Conservation (phyloP, 2,797 vertebrate species). For the Glyptemys insculpta region DNA sequence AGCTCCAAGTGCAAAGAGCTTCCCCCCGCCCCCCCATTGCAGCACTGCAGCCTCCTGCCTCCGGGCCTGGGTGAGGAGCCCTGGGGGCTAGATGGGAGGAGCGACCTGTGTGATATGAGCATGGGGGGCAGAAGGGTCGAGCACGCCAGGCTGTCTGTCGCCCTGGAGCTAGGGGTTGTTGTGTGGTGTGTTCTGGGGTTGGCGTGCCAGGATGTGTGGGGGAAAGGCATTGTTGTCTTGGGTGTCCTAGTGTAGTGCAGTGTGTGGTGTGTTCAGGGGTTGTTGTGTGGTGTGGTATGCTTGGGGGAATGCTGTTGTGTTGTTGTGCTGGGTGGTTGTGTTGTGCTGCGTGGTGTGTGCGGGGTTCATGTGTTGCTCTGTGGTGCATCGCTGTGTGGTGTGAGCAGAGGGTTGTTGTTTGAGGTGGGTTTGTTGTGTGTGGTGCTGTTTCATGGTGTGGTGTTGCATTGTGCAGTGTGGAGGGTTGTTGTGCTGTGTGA, state of each 20-base stretch:
- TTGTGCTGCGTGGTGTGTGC: not conserved
- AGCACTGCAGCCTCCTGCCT: not conserved
- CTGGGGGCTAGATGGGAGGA: not conserved
- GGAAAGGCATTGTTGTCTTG: too few species aligned
- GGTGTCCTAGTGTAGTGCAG: too few species aligned
- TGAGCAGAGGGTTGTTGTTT: not conserved
- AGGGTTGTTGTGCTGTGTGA: not conserved
- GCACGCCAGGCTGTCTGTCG: too few species aligned
- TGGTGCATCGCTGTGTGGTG: not conserved
- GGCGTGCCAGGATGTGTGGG: too few species aligned
- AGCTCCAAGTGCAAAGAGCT: not conserved
- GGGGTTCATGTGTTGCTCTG: not conserved
- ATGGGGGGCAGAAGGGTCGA: too few species aligned
- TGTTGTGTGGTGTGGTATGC: not conserved
- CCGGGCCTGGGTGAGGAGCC: not conserved
- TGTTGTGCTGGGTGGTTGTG: not conserved
- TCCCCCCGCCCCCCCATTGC: not conserved
- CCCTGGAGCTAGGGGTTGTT: not conserved
- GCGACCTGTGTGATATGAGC: too few species aligned
- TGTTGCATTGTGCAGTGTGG: not conserved
- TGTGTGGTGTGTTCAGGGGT: not conserved
- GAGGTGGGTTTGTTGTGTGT: not conserved
- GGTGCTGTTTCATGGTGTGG: not conserved
- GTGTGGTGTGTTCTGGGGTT: not conserved
- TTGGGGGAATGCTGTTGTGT: not conserved